Evolutionary conservation across 92 coral and sea anemone genomes (phyloP).

Genomic region (Zoanthus gigantus): DNA sequence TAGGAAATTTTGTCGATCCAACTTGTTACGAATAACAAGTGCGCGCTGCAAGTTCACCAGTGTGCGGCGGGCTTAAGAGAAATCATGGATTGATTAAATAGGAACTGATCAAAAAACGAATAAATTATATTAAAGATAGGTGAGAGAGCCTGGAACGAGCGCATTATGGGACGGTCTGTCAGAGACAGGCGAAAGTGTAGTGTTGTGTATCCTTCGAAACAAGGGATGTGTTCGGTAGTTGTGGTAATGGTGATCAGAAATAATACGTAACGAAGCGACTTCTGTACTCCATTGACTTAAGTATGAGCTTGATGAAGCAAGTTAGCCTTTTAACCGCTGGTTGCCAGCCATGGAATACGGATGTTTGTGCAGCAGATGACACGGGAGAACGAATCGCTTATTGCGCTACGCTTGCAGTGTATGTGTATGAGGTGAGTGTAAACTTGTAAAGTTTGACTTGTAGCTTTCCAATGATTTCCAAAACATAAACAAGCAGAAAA

Average conservation of each 20-base stretch:
- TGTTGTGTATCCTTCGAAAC: not conserved
- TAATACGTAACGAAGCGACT: not conserved
- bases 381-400: constrained; percentile 92
- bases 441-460: no score
- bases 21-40: no score
- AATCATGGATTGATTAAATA: no score
- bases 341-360: constrained; percentile 99
- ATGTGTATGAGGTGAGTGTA: constrained; percentile 88
- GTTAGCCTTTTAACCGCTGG: constrained; percentile 97
- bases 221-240: not conserved
- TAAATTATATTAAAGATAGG: not conserved
- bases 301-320: constrained; percentile 91
- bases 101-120: no score
- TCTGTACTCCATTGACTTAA: not conserved
- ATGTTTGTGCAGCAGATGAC: constrained; percentile 92
- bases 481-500: not conserved
- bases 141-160: constrained; percentile 21
- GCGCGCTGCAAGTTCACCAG: no score
- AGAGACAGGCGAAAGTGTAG: not conserved
- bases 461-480: not conserved
- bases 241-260: not conserved
- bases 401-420: constrained; percentile 96
- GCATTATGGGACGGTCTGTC: not conserved
- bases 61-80: no score
- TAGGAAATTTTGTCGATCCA: no score